phyloP scores from a whole-genome alignment of 2,113 vertebrate species.

The Lampris incognitus region DNA sequence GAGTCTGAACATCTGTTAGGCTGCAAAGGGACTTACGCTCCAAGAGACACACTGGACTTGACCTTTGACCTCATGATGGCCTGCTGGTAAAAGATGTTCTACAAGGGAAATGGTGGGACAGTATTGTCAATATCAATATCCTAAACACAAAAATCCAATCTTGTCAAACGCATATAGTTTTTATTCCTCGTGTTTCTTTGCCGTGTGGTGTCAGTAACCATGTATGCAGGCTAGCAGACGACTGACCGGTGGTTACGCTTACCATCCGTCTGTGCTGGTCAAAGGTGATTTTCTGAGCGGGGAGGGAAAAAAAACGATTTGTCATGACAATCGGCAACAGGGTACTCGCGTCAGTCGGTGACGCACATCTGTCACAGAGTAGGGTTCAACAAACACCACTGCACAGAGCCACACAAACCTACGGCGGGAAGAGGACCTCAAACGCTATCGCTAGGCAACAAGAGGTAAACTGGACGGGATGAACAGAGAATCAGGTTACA shows the following conservation, averaged over 20 bases:
- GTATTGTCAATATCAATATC: not conserved
- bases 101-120: conserved; percentile 9
- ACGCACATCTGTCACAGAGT: not conserved
- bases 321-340: not conserved
- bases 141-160: not conserved
- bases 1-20: not conserved
- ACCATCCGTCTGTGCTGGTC: conserved; percentile 86
- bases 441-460: no score
- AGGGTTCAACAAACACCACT: not conserved
- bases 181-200: no score
- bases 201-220: no score
- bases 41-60: conserved; percentile 94
- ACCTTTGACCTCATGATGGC: conserved; percentile 92
- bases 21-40: conserved; percentile 86
- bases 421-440: not conserved
- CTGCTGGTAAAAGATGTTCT: conserved; percentile 95
- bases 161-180: not conserved
- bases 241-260: conserved; percentile 28
- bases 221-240: no score
- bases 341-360: not conserved
- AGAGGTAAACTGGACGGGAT: no score
- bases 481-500: no score
- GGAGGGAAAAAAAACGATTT: conserved; percentile 58
- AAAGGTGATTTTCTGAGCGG: conserved; percentile 86
- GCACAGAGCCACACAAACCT: not conserved